Base-by-base conservation (phyloP, 2,797 vertebrate species). In the Hybognathus amarus region DNA sequence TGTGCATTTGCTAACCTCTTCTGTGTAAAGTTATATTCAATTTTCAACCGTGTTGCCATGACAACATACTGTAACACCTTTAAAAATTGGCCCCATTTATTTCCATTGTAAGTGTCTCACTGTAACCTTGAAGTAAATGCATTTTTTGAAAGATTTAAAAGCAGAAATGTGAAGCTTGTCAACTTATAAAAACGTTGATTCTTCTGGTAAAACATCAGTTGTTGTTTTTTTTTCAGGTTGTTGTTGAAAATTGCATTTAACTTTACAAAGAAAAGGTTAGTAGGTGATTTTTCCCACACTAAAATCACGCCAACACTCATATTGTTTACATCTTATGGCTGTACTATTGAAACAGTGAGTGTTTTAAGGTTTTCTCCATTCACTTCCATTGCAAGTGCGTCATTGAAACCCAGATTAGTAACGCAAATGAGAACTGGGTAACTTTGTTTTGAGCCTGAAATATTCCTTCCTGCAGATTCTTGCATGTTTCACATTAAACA, bases 111-210 rank as follows among this genome's bases (percentile, higher is more conserved):
- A 38, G 52, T 17, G 33, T 56, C 73, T 59, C 52, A 17, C 33
- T 59, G 52, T 75, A 75, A 59, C 73, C 73, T 75, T 75, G 73
- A 75, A 75, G 36, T 75, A 38, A 75, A 59, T 56, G 7, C 52
- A 38, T 36, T 73, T 33, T 75, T 18, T 75, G 30, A 59, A 59
- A 59, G 71, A 56, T 54, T 75, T 75, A 56, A 24, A 75, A 75
- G 52, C 22, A 59, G 7, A 75, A 59, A 40, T 24, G 33, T 40
- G 52, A 75, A 59, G 33, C 52, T 56, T n/a, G n/a, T 75, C 6
- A 38, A n/a, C 59, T 59, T 40, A 59, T 40, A 59, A 59, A 59
- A 36, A 15, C 30, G 9, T n/a, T 20, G 20, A 56, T 54, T 38
- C 6, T 36, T 52, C 17, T 50, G 27, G 50, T 73, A 20, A 30